Evolutionary conservation across 1,140 invertebrate genomes (phyloP).

Genomic region (Cecropterus lyciades): DNA sequence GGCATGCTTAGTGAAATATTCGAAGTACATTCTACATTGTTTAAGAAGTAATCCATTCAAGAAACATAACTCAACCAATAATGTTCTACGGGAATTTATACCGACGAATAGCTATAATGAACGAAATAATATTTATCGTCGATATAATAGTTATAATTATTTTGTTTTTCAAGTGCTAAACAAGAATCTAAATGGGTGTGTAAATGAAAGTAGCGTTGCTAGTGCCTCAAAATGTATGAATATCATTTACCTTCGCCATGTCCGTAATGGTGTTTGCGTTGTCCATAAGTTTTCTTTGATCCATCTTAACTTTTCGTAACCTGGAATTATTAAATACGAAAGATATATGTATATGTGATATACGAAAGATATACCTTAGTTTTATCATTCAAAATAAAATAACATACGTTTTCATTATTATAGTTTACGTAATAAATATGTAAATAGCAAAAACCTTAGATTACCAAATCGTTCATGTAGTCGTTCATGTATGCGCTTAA

Average conservation of each 20-base stretch:
- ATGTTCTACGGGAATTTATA: background rate
- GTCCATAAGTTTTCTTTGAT: conserved; percentile 99
- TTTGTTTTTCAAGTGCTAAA: conserved; percentile 44
- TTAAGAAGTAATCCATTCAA: background rate
- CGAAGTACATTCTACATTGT: background rate
- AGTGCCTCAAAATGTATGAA: conserved; percentile 42
- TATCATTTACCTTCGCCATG: conserved; percentile 97
- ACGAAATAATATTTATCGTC: conserved; percentile 14
- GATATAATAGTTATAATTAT: too few relatives aligned
- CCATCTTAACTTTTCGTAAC: conserved; percentile 99
- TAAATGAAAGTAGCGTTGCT: conserved; percentile 70
- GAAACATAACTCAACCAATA: background rate
- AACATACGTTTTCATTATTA: too few relatives aligned
- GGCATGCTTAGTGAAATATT: conserved; percentile 31
- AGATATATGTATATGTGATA: too few relatives aligned
- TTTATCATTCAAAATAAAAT: too few relatives aligned
- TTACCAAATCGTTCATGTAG: too few relatives aligned
- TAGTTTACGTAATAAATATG: too few relatives aligned
- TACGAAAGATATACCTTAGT: too few relatives aligned
- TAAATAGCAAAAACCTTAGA: too few relatives aligned
- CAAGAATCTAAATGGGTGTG: conserved; percentile 65
- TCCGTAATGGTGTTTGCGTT: conserved; percentile 99
- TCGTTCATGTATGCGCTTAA: too few relatives aligned
- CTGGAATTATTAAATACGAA: conserved; percentile 89
- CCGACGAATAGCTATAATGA: background rate